phyloP scores from a whole-genome alignment of 2,888 invertebrate species.

The Drosophila sordidapex region DNA sequence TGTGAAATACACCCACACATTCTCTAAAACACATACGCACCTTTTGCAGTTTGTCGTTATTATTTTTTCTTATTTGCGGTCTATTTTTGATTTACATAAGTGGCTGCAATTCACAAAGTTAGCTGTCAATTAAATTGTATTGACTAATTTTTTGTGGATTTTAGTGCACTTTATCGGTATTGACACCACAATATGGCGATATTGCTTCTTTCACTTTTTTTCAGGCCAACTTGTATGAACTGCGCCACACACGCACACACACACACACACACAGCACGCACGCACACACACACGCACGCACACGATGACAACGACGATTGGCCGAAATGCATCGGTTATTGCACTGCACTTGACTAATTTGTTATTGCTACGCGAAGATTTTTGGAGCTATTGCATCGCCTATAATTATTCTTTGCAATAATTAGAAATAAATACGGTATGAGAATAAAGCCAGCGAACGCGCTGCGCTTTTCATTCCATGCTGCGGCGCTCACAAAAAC shows the following conservation, averaged over 20 bases:
- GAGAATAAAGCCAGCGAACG: constrained; percentile 61
- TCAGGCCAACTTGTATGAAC: constrained; percentile 68
- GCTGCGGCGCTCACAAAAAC: constrained; percentile 74
- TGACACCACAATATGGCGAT: constrained; percentile 76
- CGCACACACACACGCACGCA: neutral
- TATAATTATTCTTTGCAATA: constrained; percentile 41
- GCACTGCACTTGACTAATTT: constrained; percentile 59
- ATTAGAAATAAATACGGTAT: constrained; percentile 55
- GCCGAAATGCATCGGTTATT: constrained; percentile 64
- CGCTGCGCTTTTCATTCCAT: constrained; percentile 72
- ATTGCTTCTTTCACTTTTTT: constrained; percentile 68
- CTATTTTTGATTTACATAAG: constrained; percentile 65
- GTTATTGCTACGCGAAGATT: constrained; percentile 8
- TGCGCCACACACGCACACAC: constrained; percentile 62
- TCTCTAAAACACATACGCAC: constrained; percentile 41
- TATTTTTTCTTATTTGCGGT: constrained; percentile 44
- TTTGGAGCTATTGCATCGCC: constrained; percentile 23
- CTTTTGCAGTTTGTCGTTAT: constrained; percentile 56
- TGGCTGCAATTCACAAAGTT: constrained; percentile 24
- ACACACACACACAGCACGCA: constrained; percentile 47
- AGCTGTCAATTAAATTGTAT: constrained; percentile 18
- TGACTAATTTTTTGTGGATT: constrained; percentile 22
- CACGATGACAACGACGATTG: constrained; percentile 34
- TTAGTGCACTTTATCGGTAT: constrained; percentile 64
- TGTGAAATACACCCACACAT: constrained; percentile 24